Evolutionary conservation across 2,113 vertebrate genomes (phyloP).

Genomic region (Neotoma lepida): DNA sequence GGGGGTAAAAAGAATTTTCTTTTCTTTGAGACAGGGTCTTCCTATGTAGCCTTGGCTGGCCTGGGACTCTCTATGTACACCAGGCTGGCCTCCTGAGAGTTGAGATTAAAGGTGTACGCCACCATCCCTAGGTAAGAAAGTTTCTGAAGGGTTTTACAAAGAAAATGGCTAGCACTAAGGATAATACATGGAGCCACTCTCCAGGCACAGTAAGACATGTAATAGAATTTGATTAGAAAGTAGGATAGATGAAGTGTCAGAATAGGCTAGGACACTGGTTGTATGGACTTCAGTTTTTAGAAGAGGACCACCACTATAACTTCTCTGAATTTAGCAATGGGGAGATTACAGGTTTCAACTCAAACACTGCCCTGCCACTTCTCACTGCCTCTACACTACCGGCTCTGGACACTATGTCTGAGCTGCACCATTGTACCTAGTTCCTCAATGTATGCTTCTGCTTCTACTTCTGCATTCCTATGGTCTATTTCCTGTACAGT

Average conservation of each 20-base stretch:
- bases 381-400: neutral
- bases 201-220: constrained; percentile 10
- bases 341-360: constrained; percentile 20
- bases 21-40: neutral
- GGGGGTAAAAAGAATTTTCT: neutral
- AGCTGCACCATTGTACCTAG: neutral
- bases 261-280: neutral
- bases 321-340: constrained; percentile 24
- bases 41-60: neutral
- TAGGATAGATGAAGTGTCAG: neutral
- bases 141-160: constrained; percentile 33
- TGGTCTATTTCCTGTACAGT: constrained; percentile 13
- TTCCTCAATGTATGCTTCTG: neutral
- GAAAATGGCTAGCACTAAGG: neutral
- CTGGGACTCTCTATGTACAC: neutral
- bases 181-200: constrained; percentile 5
- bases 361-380: constrained; percentile 29
- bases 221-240: neutral
- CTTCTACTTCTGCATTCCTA: neutral
- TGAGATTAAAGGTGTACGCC: neutral
- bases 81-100: neutral
- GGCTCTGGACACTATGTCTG: neutral
- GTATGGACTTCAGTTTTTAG: neutral
- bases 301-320: neutral
- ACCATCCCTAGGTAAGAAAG: constrained; percentile 21